Evolutionary conservation across 2,797 vertebrate genomes (phyloP), one percentile per base, ranked within the genome.

Genomic region (Phrynocephalus forsythii): DNA sequence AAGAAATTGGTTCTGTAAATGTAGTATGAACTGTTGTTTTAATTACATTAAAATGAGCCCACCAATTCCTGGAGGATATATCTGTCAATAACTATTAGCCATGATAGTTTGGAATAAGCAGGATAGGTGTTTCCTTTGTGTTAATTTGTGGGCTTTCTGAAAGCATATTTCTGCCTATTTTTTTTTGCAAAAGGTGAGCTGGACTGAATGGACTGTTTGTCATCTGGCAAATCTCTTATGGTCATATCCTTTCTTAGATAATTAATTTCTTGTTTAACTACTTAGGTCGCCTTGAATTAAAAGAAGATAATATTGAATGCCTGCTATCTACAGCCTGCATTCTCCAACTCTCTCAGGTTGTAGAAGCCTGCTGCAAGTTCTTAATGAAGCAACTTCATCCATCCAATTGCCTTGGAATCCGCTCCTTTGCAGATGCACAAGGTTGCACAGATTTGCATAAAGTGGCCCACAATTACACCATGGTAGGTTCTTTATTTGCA

Each of bases 331-430:
- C 98, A 79, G 98, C 99, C 81, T 99, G 98, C 93, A 97, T 99
- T 88, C 97, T 99, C 86, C 99, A 99, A 97, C 96, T 99, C 71
- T 98, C 98, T 7, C 97, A 98, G 4, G 99, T 99, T 91, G 98
- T 99, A 84, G 98, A 99, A 96, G 99, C 99, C 20, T 99, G 99
- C 95, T 99, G 98, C 88, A 98, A 97, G 83, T 99, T 99, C 95
- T 97, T 99, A 88, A 98, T 98, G 97, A 99, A 99, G 94, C 99
- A 99, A 95, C 98, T 99, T 94, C 99, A 99, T 92, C 99, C 99
- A 0, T 99, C 99, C 91, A 99, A 99, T 95, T 99, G 99, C 95
- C 97, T 99, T 91, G 99, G 99, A 92, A 99, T 99, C 88, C 97
- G 98, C 83, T 99, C 98, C 68, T 99, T 99, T 3, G 99, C 98